Conservation (phyloP, 2,888 invertebrate genomes). For the Dichetophora obliterata region DNA sequence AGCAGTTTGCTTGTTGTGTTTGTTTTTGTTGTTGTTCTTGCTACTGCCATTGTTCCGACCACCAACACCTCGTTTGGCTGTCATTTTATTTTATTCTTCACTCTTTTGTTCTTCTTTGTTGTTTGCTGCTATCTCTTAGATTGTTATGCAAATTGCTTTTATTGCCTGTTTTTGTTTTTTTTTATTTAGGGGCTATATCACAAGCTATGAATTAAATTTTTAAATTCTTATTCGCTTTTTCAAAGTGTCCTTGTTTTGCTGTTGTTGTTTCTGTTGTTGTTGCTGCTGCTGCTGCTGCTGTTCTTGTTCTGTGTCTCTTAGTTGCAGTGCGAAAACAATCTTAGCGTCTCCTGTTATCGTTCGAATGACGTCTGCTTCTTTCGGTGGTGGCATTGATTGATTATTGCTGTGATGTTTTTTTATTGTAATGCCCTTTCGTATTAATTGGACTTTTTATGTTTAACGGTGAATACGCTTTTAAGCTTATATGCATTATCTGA, state of each 20-base stretch:
- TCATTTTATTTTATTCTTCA: slow-evolving; percentile 15
- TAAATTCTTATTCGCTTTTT: slow-evolving; percentile 19
- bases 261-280: slow-evolving; percentile 9
- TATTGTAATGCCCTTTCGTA: background rate
- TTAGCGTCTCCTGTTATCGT: slow-evolving; percentile 23
- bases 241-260: slow-evolving; percentile 17
- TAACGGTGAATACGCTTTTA: background rate
- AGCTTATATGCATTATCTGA: background rate
- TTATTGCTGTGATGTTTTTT: background rate
- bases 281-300: slow-evolving; percentile 5
- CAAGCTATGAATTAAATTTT: slow-evolving; percentile 16
- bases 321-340: background rate
- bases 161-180: background rate
- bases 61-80: background rate
- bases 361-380: slow-evolving; percentile 6
- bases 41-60: background rate
- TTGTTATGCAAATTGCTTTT: slow-evolving; percentile 15
- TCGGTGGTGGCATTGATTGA: slow-evolving; percentile 38
- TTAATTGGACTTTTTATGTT: background rate
- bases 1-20: background rate
- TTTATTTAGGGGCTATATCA: slow-evolving; percentile 29
- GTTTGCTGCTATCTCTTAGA: background rate
- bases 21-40: slow-evolving; percentile 1
- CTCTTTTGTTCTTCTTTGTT: background rate
- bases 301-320: background rate